Conservation (phyloP, 2,797 vertebrate genomes). For the Tenualosa thibaudeaui region DNA sequence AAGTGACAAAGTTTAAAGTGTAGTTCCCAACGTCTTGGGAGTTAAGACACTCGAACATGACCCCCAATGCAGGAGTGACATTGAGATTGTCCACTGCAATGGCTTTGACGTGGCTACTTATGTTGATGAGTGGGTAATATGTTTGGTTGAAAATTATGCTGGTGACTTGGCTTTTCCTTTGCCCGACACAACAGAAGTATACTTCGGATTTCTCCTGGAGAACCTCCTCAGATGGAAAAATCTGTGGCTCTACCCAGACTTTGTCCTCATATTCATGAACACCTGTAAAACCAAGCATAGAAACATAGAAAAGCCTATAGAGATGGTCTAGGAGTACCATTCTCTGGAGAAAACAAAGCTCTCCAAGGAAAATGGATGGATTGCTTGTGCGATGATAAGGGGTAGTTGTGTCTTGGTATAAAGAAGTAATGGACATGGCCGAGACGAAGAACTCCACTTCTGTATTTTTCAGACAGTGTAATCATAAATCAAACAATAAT, state of each 20-base stretch:
- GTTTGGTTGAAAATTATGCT: constrained; percentile 28
- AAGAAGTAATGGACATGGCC: no score
- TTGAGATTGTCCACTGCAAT: constrained; percentile 54
- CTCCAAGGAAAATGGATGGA: no score
- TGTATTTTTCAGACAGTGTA: no score
- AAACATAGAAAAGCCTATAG: background rate
- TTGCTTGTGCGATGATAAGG: no score
- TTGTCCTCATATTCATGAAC: background rate
- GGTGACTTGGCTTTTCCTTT: constrained; percentile 43
- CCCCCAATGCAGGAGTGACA: background rate
- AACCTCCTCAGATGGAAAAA: constrained; percentile 50
- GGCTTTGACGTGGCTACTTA: constrained; percentile 55
- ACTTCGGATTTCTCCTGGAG: constrained; percentile 53
- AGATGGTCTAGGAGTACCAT: background rate
- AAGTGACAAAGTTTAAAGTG: constrained; percentile 55
- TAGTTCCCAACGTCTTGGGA: fast-evolving
- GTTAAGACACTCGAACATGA: constrained; percentile 38
- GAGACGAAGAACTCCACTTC: no score
- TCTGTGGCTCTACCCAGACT: background rate
- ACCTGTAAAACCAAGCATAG: background rate
- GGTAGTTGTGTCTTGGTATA: no score
- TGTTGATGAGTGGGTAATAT: constrained; percentile 25
- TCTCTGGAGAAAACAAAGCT: background rate
- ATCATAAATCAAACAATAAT: background rate
- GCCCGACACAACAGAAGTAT: constrained; percentile 65